Conservation (phyloP, 2,113 vertebrate species). For the Anolis sagrei region DNA sequence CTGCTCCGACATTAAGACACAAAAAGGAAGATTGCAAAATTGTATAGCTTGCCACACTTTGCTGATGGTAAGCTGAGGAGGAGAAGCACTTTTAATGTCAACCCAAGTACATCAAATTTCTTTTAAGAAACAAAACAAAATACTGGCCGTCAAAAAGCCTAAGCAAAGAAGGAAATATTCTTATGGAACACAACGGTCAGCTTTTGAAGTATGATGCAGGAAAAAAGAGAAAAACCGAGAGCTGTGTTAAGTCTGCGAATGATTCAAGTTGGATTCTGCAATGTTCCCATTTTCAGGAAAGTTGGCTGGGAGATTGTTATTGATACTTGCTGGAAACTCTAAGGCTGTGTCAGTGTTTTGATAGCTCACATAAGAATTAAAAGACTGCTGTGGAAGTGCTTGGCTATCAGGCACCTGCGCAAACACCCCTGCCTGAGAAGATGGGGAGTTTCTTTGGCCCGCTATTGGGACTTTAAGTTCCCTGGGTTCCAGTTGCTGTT, state of each 20-base stretch:
- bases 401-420: conserved; percentile 81
- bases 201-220: conserved; percentile 60
- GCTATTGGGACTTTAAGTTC: conserved; percentile 79
- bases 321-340: conserved; percentile 77
- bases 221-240: conserved; percentile 35
- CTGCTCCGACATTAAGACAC: conserved; percentile 49
- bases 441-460: conserved; percentile 74
- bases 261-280: conserved; percentile 78
- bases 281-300: conserved; percentile 86
- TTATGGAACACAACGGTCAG: conserved; percentile 57
- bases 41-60: conserved; percentile 50
- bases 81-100: conserved; percentile 36
- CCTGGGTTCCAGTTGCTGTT: conserved; percentile 83
- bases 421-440: conserved; percentile 79
- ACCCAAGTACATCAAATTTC: conserved; percentile 35
- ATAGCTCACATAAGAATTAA: conserved; percentile 79
- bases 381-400: conserved; percentile 78
- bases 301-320: conserved; percentile 76
- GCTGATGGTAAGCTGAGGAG: conserved; percentile 33
- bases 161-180: conserved; percentile 54
- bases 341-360: conserved; percentile 73
- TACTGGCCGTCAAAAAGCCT: conserved; percentile 23
- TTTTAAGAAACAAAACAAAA: conserved; percentile 43
- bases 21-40: conserved; percentile 42
- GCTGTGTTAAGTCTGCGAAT: conserved; percentile 78